Evolutionary conservation across 2,797 vertebrate species (phyloP).

Genomic region (Gastrophryne carolinensis): DNA sequence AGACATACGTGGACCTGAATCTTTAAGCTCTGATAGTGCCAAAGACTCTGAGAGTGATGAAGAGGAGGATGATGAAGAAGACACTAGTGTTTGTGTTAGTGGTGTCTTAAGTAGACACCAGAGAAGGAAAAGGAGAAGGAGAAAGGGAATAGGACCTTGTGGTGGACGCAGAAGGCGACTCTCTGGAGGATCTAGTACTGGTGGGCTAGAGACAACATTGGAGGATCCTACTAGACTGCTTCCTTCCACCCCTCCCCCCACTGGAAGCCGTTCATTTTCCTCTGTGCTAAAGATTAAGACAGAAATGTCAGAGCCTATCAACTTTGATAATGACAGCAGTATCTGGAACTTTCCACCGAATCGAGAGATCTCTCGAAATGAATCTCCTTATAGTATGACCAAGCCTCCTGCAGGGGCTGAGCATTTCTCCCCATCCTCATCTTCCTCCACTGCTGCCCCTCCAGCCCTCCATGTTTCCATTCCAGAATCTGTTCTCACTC

Average conservation of each 20-base stretch:
- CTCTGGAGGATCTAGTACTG: slow-evolving; percentile 81
- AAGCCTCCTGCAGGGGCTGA: slow-evolving; percentile 78
- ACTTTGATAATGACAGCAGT: slow-evolving; percentile 99
- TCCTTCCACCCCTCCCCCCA: slow-evolving; percentile 70
- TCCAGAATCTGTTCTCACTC: slow-evolving; percentile 95
- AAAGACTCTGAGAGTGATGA: slow-evolving; percentile 80
- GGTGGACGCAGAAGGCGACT: slow-evolving; percentile 75
- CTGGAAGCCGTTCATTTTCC: slow-evolving; percentile 55
- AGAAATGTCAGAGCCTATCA: slow-evolving; percentile 96
- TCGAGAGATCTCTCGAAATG: slow-evolving; percentile 95
- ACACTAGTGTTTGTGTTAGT: slow-evolving; percentile 15
- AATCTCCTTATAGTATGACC: slow-evolving; percentile 98
- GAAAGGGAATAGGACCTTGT: slow-evolving; percentile 90
- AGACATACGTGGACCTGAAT: slow-evolving; percentile 80
- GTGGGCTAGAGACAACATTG: slow-evolving; percentile 76
- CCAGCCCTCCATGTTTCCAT: slow-evolving; percentile 87
- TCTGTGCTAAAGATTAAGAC: slow-evolving; percentile 98
- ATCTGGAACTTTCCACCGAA: slow-evolving; percentile 99
- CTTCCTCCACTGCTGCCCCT: slow-evolving; percentile 73
- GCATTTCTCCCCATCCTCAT: slow-evolving; percentile 82
- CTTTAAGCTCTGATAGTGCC: slow-evolving; percentile 78
- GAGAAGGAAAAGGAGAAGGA: slow-evolving; percentile 90
- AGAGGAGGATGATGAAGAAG: slow-evolving; percentile 65
- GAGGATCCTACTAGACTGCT: slow-evolving; percentile 83
- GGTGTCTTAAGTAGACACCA: slow-evolving; percentile 77